phyloP scores from a whole-genome alignment of 2,888 invertebrate species.

The Oscheius sp. region DNA sequence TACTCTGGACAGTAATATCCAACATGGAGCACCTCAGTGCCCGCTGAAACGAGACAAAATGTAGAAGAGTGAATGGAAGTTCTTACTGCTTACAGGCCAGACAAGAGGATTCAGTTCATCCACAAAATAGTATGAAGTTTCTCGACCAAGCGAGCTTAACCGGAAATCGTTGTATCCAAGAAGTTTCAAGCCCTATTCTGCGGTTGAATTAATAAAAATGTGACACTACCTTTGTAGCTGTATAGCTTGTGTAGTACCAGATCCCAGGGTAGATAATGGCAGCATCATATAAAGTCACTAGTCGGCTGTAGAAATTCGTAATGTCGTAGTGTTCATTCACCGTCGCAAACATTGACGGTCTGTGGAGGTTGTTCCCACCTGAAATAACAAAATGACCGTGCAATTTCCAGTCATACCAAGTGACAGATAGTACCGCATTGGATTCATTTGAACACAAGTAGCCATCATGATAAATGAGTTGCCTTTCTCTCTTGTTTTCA shows the following conservation, averaged over 20 bases:
- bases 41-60: constrained; percentile 20
- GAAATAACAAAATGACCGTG: not conserved
- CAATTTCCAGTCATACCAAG: not conserved
- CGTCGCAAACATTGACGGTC: constrained; percentile 28
- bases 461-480: constrained; percentile 18
- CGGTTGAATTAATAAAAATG: too few relatives aligned
- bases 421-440: constrained; percentile 23
- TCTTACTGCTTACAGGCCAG: constrained; percentile 38
- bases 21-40: constrained; percentile 38
- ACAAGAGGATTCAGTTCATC: constrained; percentile 41
- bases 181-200: constrained; percentile 23
- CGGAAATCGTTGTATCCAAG: constrained; percentile 30
- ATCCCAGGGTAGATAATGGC: constrained; percentile 20
- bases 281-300: constrained; percentile 12
- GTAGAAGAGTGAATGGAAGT: too few relatives aligned
- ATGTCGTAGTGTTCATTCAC: not conserved
- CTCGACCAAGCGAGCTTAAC: constrained; percentile 17
- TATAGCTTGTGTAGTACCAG: constrained; percentile 18
- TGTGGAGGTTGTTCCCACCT: constrained; percentile 20
- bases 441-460: constrained; percentile 31
- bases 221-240: constrained; percentile 1
- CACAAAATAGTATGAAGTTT: constrained; percentile 38
- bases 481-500: constrained; percentile 15
- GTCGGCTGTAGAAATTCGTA: constrained; percentile 10
- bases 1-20: constrained; percentile 34